Percentiles rank a stretch among this genome's conserved stretches.
These are phyloP conservation scores for Aleiodes testaceus DNA, from an alignment of 2,888 invertebrate genomes.

Conservation along the genomic window DNA sequence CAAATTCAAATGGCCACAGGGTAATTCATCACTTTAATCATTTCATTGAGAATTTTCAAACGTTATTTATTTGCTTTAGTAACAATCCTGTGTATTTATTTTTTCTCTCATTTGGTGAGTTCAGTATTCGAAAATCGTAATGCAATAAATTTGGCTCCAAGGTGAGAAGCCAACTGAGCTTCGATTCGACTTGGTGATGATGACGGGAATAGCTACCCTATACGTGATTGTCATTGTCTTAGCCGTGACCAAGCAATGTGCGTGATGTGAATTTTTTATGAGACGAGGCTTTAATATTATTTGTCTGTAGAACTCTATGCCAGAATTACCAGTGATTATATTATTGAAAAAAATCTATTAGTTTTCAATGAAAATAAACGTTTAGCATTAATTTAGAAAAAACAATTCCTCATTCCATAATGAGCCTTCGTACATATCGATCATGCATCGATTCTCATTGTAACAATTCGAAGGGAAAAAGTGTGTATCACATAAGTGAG, in stretches of 20 bases:
- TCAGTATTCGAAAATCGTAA: slow-evolving; percentile 39
- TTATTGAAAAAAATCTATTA: no score
- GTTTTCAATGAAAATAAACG: no score
- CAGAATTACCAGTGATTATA: background rate
- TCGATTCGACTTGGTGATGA: slow-evolving; percentile 43
- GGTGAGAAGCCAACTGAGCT: slow-evolving; percentile 44
- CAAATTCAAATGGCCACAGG: background rate
- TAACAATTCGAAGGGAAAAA: slow-evolving; percentile 18
- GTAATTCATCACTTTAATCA: slow-evolving; percentile 19
- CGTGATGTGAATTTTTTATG: slow-evolving; percentile 41
- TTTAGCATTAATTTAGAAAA: no score
- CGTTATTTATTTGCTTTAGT: background rate
- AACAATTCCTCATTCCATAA: background rate
- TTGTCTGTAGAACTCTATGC: background rate
- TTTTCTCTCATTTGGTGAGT: background rate
- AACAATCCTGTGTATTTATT: slow-evolving; percentile 1
- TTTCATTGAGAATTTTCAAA: slow-evolving; percentile 18
- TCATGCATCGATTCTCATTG: slow-evolving; percentile 21
- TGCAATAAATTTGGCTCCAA: slow-evolving; percentile 45
- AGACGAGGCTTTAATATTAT: slow-evolving; percentile 1
- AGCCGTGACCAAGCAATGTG: slow-evolving; percentile 40
- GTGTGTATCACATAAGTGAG: slow-evolving; percentile 9
- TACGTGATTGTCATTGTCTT: slow-evolving; percentile 47
- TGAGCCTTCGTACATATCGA: slow-evolving; percentile 29
- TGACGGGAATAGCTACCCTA: slow-evolving; percentile 48